phyloP scores from a whole-genome alignment of 2,888 invertebrate genomes.

The Calameuta filiformis region DNA sequence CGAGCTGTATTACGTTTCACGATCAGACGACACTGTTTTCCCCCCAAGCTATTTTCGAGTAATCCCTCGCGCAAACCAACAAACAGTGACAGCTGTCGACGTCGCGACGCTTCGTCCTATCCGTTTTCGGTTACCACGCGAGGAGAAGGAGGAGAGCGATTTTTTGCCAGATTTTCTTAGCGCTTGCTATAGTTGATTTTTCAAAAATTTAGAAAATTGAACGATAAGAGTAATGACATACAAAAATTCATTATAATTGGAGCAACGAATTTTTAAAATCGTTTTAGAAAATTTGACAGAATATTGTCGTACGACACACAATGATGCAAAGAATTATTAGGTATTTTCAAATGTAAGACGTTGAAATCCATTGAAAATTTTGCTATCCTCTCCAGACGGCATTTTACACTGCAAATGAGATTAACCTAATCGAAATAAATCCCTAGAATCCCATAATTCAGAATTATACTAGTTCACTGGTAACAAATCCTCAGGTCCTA shows the following conservation, averaged over 20 bases:
- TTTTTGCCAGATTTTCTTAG: neutral
- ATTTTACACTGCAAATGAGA: neutral
- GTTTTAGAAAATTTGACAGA: neutral
- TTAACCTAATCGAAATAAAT: neutral
- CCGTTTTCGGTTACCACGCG: constrained; percentile 28
- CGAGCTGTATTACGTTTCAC: constrained; percentile 49
- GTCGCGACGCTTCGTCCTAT: constrained; percentile 34
- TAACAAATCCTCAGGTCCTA: neutral
- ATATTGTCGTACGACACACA: neutral
- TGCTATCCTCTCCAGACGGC: neutral
- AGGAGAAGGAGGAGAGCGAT: neutral
- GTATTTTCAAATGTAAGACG: neutral
- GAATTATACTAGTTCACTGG: neutral
- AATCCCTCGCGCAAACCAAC: constrained; percentile 61
- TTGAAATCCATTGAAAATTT: neutral
- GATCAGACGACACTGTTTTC: constrained; percentile 40
- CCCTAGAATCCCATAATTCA: neutral
- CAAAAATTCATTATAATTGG: neutral
- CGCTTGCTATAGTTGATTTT: neutral
- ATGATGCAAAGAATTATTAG: neutral
- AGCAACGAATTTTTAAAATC: neutral
- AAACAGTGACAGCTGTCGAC: constrained; percentile 63
- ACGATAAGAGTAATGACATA: neutral
- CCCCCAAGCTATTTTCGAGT: constrained; percentile 57
- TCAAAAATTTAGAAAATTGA: neutral